Conservation (phyloP, 1,140 invertebrate species). For the Hylaeus anthracinus region DNA sequence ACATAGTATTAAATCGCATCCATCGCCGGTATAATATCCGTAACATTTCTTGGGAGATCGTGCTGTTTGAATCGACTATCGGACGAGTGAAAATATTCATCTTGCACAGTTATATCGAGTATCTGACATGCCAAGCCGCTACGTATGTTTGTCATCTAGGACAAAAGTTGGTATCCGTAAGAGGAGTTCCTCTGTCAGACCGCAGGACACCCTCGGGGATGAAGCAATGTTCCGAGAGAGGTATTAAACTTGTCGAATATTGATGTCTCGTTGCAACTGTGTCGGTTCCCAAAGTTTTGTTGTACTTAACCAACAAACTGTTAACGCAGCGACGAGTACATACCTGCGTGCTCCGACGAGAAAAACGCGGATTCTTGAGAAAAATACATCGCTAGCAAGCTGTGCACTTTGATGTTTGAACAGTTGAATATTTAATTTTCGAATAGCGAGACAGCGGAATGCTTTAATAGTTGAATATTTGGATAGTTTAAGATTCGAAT, state of each 20-base stretch:
- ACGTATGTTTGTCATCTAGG: slow-evolving; percentile 31
- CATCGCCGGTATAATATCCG: too few relatives aligned
- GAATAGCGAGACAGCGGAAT: too few relatives aligned
- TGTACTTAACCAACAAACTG: slow-evolving; percentile 13
- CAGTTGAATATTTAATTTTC: too few relatives aligned
- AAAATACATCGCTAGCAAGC: not conserved
- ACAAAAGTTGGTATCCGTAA: slow-evolving; percentile 61
- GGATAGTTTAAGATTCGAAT: too few relatives aligned
- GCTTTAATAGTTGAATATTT: too few relatives aligned
- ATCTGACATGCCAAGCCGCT: slow-evolving; percentile 1
- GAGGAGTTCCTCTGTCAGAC: slow-evolving; percentile 65
- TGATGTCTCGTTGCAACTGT: slow-evolving; percentile 53
- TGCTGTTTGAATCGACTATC: too few relatives aligned
- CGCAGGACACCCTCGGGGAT: slow-evolving; percentile 44
- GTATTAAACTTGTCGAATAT: slow-evolving; percentile 71
- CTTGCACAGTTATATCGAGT: slow-evolving; percentile 14
- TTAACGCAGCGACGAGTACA: not conserved
- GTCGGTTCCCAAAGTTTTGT: slow-evolving; percentile 18
- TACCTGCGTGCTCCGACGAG: not conserved
- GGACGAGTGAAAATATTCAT: not conserved
- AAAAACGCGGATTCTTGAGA: not conserved
- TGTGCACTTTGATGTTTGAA: too few relatives aligned
- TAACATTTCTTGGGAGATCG: too few relatives aligned
- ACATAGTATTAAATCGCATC: too few relatives aligned
- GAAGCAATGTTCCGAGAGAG: slow-evolving; percentile 61